Conservation (phyloP, 2,797 vertebrate species). For the Acipenser ruthenus region DNA sequence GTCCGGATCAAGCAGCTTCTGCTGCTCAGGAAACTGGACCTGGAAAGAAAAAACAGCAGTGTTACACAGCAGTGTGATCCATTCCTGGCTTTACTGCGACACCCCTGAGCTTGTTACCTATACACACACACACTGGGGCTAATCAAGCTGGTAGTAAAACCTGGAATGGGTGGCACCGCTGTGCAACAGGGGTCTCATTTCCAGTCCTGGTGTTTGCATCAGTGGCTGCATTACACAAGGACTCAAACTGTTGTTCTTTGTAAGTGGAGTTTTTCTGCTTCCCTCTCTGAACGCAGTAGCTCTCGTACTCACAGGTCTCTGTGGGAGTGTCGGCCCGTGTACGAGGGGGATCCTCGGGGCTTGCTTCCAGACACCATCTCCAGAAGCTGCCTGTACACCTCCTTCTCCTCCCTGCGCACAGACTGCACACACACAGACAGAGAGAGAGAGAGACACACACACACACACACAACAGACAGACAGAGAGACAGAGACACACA, state of each 20-base stretch:
- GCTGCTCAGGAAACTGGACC: conserved; percentile 62
- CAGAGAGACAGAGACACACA: neutral
- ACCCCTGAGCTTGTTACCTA: too few relatives aligned
- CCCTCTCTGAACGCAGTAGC: neutral
- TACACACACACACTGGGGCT: too few relatives aligned
- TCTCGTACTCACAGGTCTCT: conserved; percentile 74
- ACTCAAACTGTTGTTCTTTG: neutral
- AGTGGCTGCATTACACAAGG: neutral
- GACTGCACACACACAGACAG: conserved; percentile 54
- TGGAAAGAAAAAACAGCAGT: conserved; percentile 22
- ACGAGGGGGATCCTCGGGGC: conserved; percentile 65
- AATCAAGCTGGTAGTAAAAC: too few relatives aligned
- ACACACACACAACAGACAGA: neutral
- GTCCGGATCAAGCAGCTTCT: conserved; percentile 46
- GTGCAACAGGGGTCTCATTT: too few relatives aligned
- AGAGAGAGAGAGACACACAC: neutral
- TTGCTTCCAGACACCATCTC: conserved; percentile 83
- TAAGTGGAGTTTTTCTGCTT: conserved; percentile 12
- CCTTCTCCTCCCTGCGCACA: conserved; percentile 79
- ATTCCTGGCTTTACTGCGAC: too few relatives aligned
- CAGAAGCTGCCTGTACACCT: conserved; percentile 85
- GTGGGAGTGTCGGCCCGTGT: conserved; percentile 66
- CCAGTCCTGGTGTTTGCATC: neutral
- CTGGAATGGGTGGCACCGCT: too few relatives aligned
- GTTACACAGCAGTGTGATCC: too few relatives aligned